A percentile compares a stretch with the other conserved stretches of the same genome.
Conservation (phyloP, 2,888 invertebrate genomes). For the Macrophya annulata region DNA sequence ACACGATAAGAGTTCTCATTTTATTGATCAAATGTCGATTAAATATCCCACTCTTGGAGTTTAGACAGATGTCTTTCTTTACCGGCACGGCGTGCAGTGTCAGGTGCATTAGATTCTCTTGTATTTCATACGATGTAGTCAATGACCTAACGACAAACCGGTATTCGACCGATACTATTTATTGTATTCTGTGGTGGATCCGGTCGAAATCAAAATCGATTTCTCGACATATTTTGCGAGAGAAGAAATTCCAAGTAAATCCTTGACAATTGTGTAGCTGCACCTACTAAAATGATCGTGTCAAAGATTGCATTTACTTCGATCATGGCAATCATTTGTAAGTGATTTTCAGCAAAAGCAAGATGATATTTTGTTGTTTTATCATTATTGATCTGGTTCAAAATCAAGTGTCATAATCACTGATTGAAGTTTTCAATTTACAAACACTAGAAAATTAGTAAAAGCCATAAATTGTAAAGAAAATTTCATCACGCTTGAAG, state of each 20-base stretch:
- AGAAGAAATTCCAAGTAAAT: background rate
- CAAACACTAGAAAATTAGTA: background rate
- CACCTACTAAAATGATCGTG: too few species aligned
- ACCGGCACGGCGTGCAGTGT: background rate
- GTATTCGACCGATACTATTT: background rate
- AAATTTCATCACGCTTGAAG: background rate
- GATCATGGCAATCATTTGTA: background rate
- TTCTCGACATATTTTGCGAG: background rate
- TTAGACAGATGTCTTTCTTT: background rate
- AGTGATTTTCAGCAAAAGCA: background rate
- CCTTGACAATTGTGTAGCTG: too few species aligned
- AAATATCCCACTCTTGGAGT: background rate
- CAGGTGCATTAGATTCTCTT: background rate
- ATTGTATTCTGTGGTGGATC: background rate
- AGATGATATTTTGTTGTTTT: background rate
- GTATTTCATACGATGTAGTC: background rate
- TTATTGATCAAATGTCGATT: background rate
- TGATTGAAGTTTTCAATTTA: too few species aligned
- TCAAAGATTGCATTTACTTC: too few species aligned
- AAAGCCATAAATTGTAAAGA: background rate
- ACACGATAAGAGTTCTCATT: background rate
- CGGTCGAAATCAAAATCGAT: background rate
- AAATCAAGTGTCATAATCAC: background rate
- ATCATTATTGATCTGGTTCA: background rate
- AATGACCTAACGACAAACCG: constrained; percentile 3